Base-by-base conservation (phyloP, 2,113 vertebrate species). In the Calyptommatus sinebrachiatus region DNA sequence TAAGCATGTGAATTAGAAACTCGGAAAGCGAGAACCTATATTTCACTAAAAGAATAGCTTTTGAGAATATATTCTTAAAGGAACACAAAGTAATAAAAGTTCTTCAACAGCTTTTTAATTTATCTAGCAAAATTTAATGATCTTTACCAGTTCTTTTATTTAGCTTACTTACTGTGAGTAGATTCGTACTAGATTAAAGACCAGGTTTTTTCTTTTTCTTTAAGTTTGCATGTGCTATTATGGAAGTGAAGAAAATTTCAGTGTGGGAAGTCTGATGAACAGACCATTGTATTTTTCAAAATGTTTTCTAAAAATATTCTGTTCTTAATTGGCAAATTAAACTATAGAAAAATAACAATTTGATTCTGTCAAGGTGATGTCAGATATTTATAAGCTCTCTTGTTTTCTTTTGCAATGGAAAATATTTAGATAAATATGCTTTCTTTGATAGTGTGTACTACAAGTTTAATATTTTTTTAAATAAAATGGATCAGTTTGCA, bases 1-100 rank as follows among this genome's bases (percentile, higher is more conserved):
- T 41, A 5, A 41, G 35, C 5, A 5, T 5, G 35, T 41, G 5
- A 41, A 41, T 41, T 41, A 41, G 35, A 41, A 41, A 41, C 35
- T 41, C 35, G 5, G 35, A 41, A 41, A 41, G 5, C 35, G 35
- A 41, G 35, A 41, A 41, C 35, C 9, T 50, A 12, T 50, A 50
- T 50, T 50, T 50, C 50, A 50, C 14, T 50, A 50, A 84, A 66
- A 75, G 73, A 57, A 53, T 79, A 35, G 82, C 79, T 86, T 87
- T 85, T 84, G 76, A 4, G 76, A 76, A 10, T 24, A 80, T 79
- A 66, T 16, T 66, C 86, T 82, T 83, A 79, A 76, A 46, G 28
- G 68, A 83, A 78, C 9, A 61, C 72, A 85, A 87, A 80, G 86
- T 46, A 76, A 6, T 24, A 35, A 83, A 61, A 63, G 79, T 88